Percentiles rank a stretch among this genome's conserved stretches.
phyloP scores from a whole-genome alignment of 2,113 vertebrate genomes.

The Passerina amoena region DNA sequence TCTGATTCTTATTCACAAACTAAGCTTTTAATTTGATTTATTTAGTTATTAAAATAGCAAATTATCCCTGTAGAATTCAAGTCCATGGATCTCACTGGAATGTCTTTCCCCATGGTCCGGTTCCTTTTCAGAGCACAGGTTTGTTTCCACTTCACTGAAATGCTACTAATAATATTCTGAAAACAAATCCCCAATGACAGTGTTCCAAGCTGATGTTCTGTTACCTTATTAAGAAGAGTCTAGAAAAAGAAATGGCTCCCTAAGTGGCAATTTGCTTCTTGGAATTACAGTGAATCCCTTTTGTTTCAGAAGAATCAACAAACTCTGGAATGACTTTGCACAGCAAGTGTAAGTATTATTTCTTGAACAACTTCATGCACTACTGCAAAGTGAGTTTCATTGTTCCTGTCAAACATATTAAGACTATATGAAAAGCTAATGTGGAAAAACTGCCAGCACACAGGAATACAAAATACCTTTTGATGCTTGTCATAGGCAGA shows the following conservation, averaged over 20 bases:
- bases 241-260: slow-evolving; percentile 1
- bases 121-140: slow-evolving; percentile 37
- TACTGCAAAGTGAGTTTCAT: not conserved
- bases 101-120: not conserved
- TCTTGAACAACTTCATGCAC: not conserved
- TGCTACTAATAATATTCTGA: slow-evolving; percentile 66
- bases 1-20: not conserved
- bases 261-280: not conserved
- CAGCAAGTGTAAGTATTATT: not conserved
- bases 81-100: not conserved
- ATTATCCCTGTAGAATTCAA: not conserved
- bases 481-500: not conserved
- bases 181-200: slow-evolving; percentile 59
- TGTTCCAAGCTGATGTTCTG: slow-evolving; percentile 51
- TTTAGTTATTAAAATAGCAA: not conserved
- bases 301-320: slow-evolving; percentile 15
- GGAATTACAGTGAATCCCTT: not conserved
- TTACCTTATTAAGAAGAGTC: slow-evolving; percentile 51
- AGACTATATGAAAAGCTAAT: not conserved
- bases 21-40: not conserved
- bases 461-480: not conserved
- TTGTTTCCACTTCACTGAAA: slow-evolving; percentile 59
- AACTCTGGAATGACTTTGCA: not conserved
- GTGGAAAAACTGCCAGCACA: not conserved
- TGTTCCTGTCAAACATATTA: not conserved